Base-by-base conservation (phyloP, 1,140 invertebrate species). In the Drosophila suzukii region DNA sequence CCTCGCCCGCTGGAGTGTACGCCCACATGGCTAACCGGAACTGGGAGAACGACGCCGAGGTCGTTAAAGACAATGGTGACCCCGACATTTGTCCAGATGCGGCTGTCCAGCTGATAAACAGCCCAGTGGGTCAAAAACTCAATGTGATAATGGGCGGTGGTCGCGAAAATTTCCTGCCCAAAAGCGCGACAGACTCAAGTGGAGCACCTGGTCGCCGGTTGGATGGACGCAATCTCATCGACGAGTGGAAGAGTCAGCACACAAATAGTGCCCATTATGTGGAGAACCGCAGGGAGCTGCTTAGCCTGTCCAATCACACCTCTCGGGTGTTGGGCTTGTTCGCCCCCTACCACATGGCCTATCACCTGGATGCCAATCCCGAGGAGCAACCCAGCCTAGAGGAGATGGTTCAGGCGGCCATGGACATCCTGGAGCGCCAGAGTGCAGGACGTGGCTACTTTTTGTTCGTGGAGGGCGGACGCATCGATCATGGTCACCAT, bases 61-160 rank as follows among this genome's bases (percentile, higher is more conserved):
- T 96, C n/a, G 30, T 78, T 46, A 68, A 54, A 0, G 90, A 78
- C 3, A 82, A 81, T 43, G 92, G 89, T 13, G 67, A 20, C 65
- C 84, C 55, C 44, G 78, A 84, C 0, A 75, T 83, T 1, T 96
- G 95, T 83, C 93, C 94, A 51, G 97, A 97, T 91, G 96, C 97
- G 58, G 96, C 96, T 0, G 91, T 94, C 13, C 97, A 97, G 85
- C 93, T 97, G 4, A 92, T 97, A 8, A 93, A 95, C 73, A 93
- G 94, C 6, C 93, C 95, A 7, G 96, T 96, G 4, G 94, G 94
- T 3, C 93, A 92, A 32, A 91, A 94, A 24, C 93, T 95, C n/a
- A 94, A 94, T 88, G 96, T 97, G 0, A 94, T 97, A 34, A 91
- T 97, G 66, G 96, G 96, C 6, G 96, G 97, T 41, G 97, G 97